These are phyloP conservation scores for fruit fly (Drosophila melanogaster) DNA, from an alignment of 1,140 invertebrate species.

Conservation along the genomic window Release_6_plus_ISO1_MT NT_033779.5:15159001-15159500, in stretches of 20 bases:
- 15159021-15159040: conserved; percentile 37
- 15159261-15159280: no score
- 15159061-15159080: conserved; percentile 34
- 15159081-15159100: conserved; percentile 3
- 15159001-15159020: conserved; percentile 42
- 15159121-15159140: conserved; percentile 12
- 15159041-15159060: conserved; percentile 29
- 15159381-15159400: no score
- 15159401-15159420: no score
- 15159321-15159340: no score
- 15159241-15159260: no score
- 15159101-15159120: conserved; percentile 3
- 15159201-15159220: not conserved
- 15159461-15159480: not conserved
- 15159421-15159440: no score
- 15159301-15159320: no score
- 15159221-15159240: not conserved
- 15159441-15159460: not conserved
- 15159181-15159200: not conserved
- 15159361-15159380: no score
- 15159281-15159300: no score
- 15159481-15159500: conserved; percentile 31
- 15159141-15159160: conserved; percentile 7
- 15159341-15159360: no score
- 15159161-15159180: not conserved